These are phyloP conservation scores for Trichomycterus rosablanca DNA, from an alignment of 2,113 vertebrate species.

Conservation along the genomic window DNA sequence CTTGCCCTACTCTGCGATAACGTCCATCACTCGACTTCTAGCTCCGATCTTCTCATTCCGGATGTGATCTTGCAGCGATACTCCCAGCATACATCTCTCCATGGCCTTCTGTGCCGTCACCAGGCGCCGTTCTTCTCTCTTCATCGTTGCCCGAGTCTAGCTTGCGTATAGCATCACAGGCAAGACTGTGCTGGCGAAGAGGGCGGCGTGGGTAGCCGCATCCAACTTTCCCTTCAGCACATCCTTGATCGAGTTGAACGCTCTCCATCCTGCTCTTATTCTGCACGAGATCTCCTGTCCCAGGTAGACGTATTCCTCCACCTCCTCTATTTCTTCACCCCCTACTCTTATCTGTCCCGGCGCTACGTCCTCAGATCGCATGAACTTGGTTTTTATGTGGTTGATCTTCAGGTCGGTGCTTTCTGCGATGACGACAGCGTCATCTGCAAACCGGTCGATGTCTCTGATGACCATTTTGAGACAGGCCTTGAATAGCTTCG, in stretches of 20 bases:
- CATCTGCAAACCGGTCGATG: too few relatives aligned
- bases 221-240: neutral
- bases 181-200: too few relatives aligned
- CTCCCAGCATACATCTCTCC: neutral
- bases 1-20: too few relatives aligned
- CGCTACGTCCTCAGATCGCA: neutral
- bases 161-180: too few relatives aligned
- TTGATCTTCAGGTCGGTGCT: neutral
- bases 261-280: neutral
- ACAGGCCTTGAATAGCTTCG: too few relatives aligned
- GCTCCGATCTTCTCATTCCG: too few relatives aligned
- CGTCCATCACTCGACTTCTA: too few relatives aligned
- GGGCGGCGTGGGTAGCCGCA: neutral
- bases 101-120: neutral
- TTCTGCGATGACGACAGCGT: too few relatives aligned
- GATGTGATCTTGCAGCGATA: too few relatives aligned
- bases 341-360: neutral
- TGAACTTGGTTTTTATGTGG: neutral
- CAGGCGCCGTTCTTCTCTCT: neutral
- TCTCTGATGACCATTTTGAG: too few relatives aligned
- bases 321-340: neutral
- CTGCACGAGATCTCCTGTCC: neutral
- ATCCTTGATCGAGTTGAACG: neutral
- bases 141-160: too few relatives aligned
- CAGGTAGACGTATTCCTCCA: neutral